These are phyloP conservation scores for Eupithecia insigniata DNA, from an alignment of 2,888 invertebrate genomes.

Conservation along the genomic window DNA sequence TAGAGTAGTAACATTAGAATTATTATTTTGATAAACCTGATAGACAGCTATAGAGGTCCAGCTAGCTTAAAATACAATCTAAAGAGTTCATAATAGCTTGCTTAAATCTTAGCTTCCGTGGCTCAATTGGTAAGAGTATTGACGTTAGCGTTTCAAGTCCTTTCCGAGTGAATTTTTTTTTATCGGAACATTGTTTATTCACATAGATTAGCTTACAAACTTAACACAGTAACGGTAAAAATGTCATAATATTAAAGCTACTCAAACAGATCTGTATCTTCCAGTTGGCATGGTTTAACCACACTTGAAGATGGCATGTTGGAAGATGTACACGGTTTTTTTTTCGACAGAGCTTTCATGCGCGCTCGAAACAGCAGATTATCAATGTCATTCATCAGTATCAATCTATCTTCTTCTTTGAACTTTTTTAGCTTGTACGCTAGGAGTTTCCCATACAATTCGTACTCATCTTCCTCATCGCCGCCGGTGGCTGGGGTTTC, in stretches of 20 bases:
- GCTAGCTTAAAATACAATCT: not conserved
- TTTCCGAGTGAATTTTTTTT: not conserved
- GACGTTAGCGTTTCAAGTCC: not conserved
- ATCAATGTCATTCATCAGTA: slow-evolving; percentile 5
- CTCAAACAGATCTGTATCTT: not conserved
- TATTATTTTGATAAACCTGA: not conserved
- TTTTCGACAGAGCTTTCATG: slow-evolving; percentile 4
- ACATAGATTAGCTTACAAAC: not conserved
- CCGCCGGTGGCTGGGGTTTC: not conserved
- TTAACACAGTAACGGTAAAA: not conserved
- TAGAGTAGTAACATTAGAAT: not conserved
- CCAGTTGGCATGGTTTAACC: not conserved
- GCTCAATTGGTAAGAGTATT: not conserved
- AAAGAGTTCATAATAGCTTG: not conserved
- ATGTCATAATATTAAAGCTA: not conserved
- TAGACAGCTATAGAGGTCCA: not conserved
- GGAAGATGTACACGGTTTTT: too few species aligned
- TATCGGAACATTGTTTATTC: not conserved
- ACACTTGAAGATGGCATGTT: too few species aligned
- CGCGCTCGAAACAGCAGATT: not conserved
- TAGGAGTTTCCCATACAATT: slow-evolving; percentile 3
- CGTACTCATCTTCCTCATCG: slow-evolving; percentile 6
- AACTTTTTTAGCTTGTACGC: not conserved
- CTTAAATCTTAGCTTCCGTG: not conserved
- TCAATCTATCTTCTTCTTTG: not conserved